Evolutionary conservation across 2,888 invertebrate species (phyloP).

Genomic region (Ethmia dodecea): DNA sequence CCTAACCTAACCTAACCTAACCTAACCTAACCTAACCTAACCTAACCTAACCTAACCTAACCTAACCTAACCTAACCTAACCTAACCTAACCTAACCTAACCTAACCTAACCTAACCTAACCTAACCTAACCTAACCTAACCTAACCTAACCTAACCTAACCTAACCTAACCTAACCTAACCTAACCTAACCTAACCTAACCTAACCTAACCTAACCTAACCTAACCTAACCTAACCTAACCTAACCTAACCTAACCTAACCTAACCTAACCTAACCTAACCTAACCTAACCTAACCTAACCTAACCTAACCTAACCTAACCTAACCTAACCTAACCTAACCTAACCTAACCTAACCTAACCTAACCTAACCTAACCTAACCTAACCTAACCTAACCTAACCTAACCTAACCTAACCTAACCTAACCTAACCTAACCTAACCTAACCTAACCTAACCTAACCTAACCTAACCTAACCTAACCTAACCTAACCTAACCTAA

Average conservation of each 20-base stretch:
- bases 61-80: slow-evolving; percentile 19
- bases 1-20: slow-evolving; percentile 22
- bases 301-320: slow-evolving; percentile 22
- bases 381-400: slow-evolving; percentile 18
- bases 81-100: slow-evolving; percentile 16
- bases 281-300: slow-evolving; percentile 9
- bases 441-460: slow-evolving; percentile 17
- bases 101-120: slow-evolving; percentile 18
- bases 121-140: slow-evolving; percentile 20
- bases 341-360: slow-evolving; percentile 22
- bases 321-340: slow-evolving; percentile 23
- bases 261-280: slow-evolving; percentile 21
- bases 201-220: slow-evolving; percentile 22
- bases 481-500: slow-evolving; percentile 12
- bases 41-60: slow-evolving; percentile 21
- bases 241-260: slow-evolving; percentile 22
- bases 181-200: slow-evolving; percentile 22
- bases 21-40: slow-evolving; percentile 16
- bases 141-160: slow-evolving; percentile 16
- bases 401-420: slow-evolving; percentile 17
- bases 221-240: slow-evolving; percentile 22
- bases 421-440: slow-evolving; percentile 16
- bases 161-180: slow-evolving; percentile 19
- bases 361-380: slow-evolving; percentile 12
- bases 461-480: slow-evolving; percentile 17